Conservation (phyloP, 2,888 invertebrate species). For the Perizoma affinitatum region DNA sequence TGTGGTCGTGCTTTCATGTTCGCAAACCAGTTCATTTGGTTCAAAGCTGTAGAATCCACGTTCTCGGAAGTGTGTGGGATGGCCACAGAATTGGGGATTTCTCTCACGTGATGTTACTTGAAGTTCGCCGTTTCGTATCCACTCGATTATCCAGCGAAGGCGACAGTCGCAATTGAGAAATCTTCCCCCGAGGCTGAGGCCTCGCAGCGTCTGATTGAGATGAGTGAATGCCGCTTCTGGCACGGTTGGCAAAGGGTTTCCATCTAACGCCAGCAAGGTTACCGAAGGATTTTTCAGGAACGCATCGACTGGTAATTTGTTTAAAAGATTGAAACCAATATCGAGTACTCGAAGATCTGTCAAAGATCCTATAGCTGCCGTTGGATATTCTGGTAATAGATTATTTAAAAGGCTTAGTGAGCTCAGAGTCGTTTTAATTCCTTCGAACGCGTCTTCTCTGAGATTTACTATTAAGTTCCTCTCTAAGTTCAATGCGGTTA, state of each 20-base stretch:
- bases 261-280: conserved; percentile 94
- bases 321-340: conserved; percentile 95
- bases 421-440: conserved; percentile 91
- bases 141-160: conserved; percentile 94
- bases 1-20: conserved; percentile 65
- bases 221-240: conserved; percentile 91
- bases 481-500: conserved; percentile 95
- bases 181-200: conserved; percentile 93
- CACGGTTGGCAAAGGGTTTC: conserved; percentile 94
- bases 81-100: conserved; percentile 96
- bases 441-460: conserved; percentile 89
- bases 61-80: conserved; percentile 90
- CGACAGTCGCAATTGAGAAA: conserved; percentile 95
- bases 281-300: conserved; percentile 93
- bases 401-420: conserved; percentile 95
- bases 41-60: conserved; percentile 94
- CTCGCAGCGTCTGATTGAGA: conserved; percentile 92
- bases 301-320: conserved; percentile 90
- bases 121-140: conserved; percentile 93
- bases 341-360: conserved; percentile 94
- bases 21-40: conserved; percentile 88
- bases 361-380: conserved; percentile 89
- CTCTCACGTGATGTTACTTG: conserved; percentile 96
- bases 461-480: conserved; percentile 93
- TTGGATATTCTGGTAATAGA: conserved; percentile 93